phyloP scores from a whole-genome alignment of 2,888 invertebrate genomes.

The Lasioglossum figueresi region DNA sequence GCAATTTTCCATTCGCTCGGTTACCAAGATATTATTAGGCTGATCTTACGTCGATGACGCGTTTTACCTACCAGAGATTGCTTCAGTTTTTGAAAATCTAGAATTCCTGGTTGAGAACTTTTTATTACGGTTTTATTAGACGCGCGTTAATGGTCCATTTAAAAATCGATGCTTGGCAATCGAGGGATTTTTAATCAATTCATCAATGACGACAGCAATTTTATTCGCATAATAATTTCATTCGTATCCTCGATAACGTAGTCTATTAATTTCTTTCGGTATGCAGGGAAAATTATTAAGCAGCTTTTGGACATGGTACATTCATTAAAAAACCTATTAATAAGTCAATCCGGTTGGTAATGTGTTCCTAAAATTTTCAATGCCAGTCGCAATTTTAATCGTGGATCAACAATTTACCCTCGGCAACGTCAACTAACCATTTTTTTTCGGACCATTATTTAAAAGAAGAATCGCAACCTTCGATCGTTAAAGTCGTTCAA shows the following conservation, averaged over 20 bases:
- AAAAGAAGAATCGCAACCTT: background rate
- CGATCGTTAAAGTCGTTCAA: background rate
- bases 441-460: background rate
- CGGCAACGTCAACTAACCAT: background rate
- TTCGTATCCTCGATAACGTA: background rate
- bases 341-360: background rate
- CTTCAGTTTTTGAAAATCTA: background rate
- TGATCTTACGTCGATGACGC: background rate
- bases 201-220: background rate
- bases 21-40: background rate
- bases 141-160: background rate
- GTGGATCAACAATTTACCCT: background rate
- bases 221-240: background rate
- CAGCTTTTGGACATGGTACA: background rate
- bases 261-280: background rate
- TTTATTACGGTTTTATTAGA: background rate
- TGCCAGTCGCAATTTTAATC: too few relatives aligned
- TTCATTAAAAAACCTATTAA: background rate
- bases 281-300: background rate
- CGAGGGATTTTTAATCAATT: background rate
- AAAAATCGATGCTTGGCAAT: background rate
- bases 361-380: too few relatives aligned
- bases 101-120: background rate
- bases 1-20: conserved; percentile 4
- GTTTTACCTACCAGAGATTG: background rate